These are phyloP conservation scores for Promerops cafer DNA, from an alignment of 2,113 vertebrate genomes.

Conservation along the genomic window DNA sequence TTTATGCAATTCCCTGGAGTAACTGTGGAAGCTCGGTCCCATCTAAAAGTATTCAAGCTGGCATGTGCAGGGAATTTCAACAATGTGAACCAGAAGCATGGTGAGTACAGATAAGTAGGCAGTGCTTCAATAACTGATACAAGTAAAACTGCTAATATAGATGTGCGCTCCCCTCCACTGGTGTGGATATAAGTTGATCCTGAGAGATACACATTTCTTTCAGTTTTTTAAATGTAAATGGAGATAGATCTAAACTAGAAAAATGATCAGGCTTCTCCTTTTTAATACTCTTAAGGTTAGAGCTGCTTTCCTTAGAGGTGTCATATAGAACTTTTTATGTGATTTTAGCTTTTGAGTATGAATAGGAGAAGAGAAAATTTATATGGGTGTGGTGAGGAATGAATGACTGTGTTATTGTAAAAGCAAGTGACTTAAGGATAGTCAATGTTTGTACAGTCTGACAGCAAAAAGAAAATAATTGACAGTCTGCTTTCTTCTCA, in stretches of 20 bases:
- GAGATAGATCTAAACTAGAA: neutral
- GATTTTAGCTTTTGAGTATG: neutral
- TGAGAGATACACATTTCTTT: accelerated
- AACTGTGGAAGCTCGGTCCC: neutral
- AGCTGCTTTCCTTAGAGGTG: neutral
- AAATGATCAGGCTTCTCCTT: neutral
- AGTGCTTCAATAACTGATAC: neutral
- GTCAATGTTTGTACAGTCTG: neutral
- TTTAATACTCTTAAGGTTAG: neutral
- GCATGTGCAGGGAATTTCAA: neutral
- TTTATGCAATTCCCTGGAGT: neutral
- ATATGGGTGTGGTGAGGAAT: neutral
- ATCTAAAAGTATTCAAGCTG: neutral
- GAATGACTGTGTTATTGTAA: neutral
- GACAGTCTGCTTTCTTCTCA: neutral
- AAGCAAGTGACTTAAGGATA: neutral
- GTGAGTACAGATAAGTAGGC: neutral
- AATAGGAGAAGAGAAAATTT: neutral
- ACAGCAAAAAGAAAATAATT: neutral
- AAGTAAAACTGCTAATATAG: neutral
- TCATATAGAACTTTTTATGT: neutral
- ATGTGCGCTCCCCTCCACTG: neutral
- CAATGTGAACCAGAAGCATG: neutral
- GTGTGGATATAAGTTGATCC: neutral
- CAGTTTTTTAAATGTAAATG: neutral